Conservation (phyloP, 1,140 invertebrate species). For the Ptiloglossa arizonensis region DNA sequence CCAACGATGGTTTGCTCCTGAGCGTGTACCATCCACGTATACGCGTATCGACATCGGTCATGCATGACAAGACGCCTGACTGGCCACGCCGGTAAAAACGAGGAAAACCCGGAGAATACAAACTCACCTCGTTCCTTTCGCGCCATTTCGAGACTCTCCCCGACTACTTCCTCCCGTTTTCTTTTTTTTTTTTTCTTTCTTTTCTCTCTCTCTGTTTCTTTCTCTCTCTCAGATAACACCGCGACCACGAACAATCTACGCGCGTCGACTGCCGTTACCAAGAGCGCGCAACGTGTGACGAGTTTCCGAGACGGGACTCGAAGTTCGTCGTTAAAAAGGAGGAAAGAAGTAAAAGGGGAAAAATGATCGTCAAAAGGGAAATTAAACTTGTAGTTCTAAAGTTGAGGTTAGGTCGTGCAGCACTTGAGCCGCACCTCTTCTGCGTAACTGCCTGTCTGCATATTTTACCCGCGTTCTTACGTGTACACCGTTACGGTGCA, state of each 20-base stretch:
- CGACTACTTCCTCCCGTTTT: background rate
- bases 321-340: background rate
- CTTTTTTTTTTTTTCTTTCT: background rate
- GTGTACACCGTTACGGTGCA: no score
- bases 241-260: background rate
- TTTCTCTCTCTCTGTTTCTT: no score
- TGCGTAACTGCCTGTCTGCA: no score
- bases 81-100: conserved; percentile 79
- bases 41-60: conserved; percentile 79
- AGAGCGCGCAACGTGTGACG: conserved; percentile 9
- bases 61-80: conserved; percentile 79
- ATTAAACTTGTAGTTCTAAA: no score
- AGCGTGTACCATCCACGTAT: conserved; percentile 64
- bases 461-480: no score
- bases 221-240: no score
- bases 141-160: conserved; percentile 49
- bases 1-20: conserved; percentile 63
- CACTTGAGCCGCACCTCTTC: no score
- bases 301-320: background rate
- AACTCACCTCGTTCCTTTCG: conserved; percentile 69
- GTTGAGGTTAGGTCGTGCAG: no score
- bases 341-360: no score
- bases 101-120: conserved; percentile 75
- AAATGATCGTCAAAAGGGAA: no score
- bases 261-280: conserved; percentile 5